Evolutionary conservation across 2,888 invertebrate genomes (phyloP).

Genomic region (Orthosia cruda): DNA sequence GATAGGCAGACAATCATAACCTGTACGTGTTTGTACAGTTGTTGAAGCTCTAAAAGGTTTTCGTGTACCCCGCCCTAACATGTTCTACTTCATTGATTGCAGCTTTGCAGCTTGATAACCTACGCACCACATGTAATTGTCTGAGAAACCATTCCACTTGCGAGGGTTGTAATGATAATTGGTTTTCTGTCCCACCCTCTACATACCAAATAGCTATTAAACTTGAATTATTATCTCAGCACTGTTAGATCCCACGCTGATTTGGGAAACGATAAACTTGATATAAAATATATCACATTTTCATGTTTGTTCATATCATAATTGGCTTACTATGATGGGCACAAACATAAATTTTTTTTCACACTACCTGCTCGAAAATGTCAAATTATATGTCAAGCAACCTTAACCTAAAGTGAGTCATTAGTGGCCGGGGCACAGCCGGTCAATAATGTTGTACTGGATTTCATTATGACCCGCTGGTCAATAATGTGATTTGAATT

Average conservation of each 20-base stretch:
- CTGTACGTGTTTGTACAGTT: too few relatives aligned
- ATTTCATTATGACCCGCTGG: too few relatives aligned
- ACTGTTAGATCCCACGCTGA: constrained; percentile 52
- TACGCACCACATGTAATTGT: constrained; percentile 43
- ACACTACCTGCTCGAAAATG: too few relatives aligned
- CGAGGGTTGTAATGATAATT: constrained; percentile 45
- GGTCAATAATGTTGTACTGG: too few relatives aligned
- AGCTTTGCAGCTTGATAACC: constrained; percentile 8
- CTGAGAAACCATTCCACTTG: constrained; percentile 29
- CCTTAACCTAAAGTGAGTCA: too few relatives aligned
- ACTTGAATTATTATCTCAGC: constrained; percentile 39
- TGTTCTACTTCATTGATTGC: constrained; percentile 14
- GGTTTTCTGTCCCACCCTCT: constrained; percentile 32
- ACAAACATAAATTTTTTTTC: too few relatives aligned
- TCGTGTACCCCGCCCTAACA: background rate
- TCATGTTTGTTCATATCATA: background rate
- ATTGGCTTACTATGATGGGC: too few relatives aligned
- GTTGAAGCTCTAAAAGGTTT: background rate
- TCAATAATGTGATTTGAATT: too few relatives aligned
- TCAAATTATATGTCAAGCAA: too few relatives aligned
- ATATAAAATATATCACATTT: constrained; percentile 3
- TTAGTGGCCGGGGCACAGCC: too few relatives aligned
- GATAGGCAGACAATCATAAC: background rate
- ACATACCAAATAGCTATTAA: constrained; percentile 35
- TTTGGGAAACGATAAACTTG: constrained; percentile 41